Conservation (phyloP, 1,140 invertebrate genomes). For the Neodiprion lecontei region DNA sequence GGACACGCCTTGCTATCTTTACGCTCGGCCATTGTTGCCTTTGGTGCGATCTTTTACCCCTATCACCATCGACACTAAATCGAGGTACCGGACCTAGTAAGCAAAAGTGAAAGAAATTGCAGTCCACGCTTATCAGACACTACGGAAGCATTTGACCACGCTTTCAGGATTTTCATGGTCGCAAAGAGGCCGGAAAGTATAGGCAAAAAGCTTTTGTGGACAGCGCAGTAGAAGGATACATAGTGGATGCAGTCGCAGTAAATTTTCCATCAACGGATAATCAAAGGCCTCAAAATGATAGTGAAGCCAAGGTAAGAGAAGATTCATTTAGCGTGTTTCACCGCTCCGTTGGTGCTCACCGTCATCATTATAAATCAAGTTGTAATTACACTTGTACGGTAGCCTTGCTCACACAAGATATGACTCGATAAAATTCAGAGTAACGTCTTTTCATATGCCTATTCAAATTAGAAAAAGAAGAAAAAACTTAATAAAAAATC, state of each 20-base stretch:
- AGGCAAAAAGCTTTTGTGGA: no score
- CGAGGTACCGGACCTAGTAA: background rate
- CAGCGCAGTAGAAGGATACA: no score
- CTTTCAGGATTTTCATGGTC: no score
- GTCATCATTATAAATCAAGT: constrained; percentile 48
- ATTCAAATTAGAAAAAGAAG: no score
- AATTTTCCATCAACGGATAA: background rate
- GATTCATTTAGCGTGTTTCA: constrained; percentile 42
- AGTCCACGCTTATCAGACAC: no score
- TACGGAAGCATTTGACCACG: no score
- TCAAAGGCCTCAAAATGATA: background rate
- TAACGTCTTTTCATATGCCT: no score
- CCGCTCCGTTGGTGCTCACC: constrained; percentile 36
- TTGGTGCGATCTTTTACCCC: background rate
- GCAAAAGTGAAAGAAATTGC: background rate
- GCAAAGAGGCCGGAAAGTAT: no score
- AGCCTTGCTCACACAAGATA: constrained; percentile 11
- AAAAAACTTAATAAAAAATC: no score
- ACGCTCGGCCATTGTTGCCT: background rate
- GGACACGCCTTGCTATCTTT: background rate
- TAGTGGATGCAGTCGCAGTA: no score
- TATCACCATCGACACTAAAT: background rate
- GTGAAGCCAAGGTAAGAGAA: background rate
- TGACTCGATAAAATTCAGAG: no score
- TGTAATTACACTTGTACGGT: constrained; percentile 44